Evolutionary conservation across 2,888 invertebrate genomes (phyloP).

Genomic region (Julus scandinavius): DNA sequence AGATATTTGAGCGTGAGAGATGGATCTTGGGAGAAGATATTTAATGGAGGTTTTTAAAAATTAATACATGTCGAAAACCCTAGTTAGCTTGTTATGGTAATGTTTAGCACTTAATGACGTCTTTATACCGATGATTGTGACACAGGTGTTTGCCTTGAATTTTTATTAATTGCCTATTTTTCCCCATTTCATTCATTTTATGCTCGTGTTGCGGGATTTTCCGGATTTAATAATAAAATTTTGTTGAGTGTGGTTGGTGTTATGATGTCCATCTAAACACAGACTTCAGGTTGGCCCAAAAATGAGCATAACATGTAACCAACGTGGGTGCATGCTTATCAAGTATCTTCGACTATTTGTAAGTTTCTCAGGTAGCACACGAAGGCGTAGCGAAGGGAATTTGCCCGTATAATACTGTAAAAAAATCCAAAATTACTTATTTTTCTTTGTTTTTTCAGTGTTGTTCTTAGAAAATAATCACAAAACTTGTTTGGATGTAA

Average conservation of each 20-base stretch:
- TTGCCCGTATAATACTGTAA: not conserved
- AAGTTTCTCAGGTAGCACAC: not conserved
- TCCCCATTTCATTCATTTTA: not conserved
- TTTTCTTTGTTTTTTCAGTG: not conserved
- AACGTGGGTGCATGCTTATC: not conserved
- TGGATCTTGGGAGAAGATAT: not conserved
- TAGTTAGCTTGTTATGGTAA: not conserved
- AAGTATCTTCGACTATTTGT: not conserved
- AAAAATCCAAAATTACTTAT: not conserved
- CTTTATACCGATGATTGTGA: not conserved
- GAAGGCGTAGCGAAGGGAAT: not conserved
- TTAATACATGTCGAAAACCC: not conserved
- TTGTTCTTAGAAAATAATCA: not conserved
- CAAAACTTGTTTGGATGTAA: too few species aligned
- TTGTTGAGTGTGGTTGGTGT: not conserved
- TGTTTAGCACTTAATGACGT: not conserved
- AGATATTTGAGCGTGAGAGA: not conserved
- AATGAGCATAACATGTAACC: not conserved
- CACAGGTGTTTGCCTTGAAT: slow-evolving; percentile 5
- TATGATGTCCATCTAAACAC: not conserved
- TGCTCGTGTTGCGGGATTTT: not conserved
- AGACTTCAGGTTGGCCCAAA: not conserved
- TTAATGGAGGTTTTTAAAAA: not conserved
- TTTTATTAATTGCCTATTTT: not conserved
- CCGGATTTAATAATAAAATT: not conserved